A percentile compares a stretch with the other conserved stretches of the same genome.
These are phyloP conservation scores for Chaetoderma sp. DNA, from an alignment of 2,888 invertebrate genomes.

Conservation along the genomic window DNA sequence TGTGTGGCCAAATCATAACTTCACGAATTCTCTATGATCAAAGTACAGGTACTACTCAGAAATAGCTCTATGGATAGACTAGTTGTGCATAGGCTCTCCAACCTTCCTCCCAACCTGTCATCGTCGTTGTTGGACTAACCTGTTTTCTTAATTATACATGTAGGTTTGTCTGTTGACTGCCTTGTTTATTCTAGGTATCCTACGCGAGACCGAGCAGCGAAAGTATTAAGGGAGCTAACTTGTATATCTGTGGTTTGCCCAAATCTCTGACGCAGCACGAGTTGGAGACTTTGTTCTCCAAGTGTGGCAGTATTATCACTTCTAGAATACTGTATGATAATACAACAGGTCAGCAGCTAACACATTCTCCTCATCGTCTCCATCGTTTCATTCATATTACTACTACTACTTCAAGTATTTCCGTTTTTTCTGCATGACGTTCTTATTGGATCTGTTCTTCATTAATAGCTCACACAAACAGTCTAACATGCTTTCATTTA, in stretches of 20 bases:
- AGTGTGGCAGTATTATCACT: conserved; percentile 70
- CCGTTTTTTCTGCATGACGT: neutral
- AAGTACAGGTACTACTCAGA: conserved; percentile 69
- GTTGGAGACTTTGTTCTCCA: conserved; percentile 68
- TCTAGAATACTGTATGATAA: conserved; percentile 70
- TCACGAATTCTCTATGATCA: conserved; percentile 70
- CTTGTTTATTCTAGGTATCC: conserved; percentile 69
- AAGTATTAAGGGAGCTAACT: conserved; percentile 70
- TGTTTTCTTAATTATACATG: conserved; percentile 40
- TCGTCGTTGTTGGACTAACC: no score
- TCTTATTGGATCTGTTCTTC: neutral
- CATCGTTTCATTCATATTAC: neutral
- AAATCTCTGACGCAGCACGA: conserved; percentile 69
- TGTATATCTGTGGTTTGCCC: conserved; percentile 70
- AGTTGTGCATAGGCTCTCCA: no score
- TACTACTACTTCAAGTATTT: neutral
- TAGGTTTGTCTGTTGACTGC: no score
- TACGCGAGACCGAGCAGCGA: conserved; percentile 70
- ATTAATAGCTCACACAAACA: no score
- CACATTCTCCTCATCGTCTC: neutral
- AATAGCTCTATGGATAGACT: no score
- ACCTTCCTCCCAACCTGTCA: no score
- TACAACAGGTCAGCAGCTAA: conserved; percentile 64
- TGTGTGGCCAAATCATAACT: conserved; percentile 70
- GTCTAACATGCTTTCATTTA: no score